These are phyloP conservation scores for Brevimyrus niger DNA, from an alignment of 2,113 vertebrate species.

Conservation along the genomic window DNA sequence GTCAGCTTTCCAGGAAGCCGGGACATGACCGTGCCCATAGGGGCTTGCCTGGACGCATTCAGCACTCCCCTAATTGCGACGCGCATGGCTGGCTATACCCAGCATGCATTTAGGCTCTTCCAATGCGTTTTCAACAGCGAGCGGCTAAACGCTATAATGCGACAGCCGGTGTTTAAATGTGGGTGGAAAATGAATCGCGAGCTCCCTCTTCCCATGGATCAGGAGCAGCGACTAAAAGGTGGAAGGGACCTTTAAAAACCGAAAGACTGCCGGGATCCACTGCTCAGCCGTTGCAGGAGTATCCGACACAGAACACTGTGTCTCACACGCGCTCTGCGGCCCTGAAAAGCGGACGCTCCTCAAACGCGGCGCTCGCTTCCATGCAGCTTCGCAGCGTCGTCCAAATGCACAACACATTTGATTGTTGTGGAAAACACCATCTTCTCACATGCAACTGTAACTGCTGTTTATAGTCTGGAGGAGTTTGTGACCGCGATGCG, in stretches of 20 bases:
- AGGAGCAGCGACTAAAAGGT: background rate
- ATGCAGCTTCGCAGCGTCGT: background rate
- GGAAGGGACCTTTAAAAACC: background rate
- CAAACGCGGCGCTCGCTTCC: background rate
- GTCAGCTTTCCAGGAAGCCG: background rate
- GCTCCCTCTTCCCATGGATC: background rate
- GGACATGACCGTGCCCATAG: background rate
- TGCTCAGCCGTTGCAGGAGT: background rate
- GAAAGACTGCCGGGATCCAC: background rate
- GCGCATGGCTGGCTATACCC: background rate
- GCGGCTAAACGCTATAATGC: background rate
- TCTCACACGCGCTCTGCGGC: background rate
- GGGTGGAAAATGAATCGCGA: background rate
- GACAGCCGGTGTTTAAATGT: background rate
- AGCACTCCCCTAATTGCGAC: background rate
- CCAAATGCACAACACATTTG: background rate
- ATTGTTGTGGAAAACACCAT: background rate
- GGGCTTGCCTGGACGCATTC: conserved; percentile 10
- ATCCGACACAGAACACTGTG: background rate
- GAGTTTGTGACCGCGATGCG: background rate
- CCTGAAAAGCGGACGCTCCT: background rate
- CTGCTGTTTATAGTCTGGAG: background rate
- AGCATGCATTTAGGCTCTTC: background rate
- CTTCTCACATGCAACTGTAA: background rate
- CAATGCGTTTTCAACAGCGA: background rate